These are phyloP conservation scores for Caenorhabditis parvicauda DNA, from an alignment of 2,888 invertebrate genomes.

Conservation along the genomic window DNA sequence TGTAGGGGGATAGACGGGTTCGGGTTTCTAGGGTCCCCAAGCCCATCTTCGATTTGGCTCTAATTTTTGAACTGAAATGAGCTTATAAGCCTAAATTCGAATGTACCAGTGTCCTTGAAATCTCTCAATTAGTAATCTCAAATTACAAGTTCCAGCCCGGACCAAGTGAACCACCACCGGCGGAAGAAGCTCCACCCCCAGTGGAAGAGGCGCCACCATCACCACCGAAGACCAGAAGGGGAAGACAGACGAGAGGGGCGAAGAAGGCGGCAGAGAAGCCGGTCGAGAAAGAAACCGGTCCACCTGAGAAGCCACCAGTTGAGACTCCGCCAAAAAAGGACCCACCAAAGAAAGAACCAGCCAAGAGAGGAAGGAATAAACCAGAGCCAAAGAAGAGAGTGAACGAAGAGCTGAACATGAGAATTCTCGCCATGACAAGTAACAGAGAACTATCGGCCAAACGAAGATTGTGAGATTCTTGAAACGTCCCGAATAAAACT, in stretches of 20 bases:
- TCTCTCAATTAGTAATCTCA: no score
- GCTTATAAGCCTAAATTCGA: no score
- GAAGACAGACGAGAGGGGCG: not conserved
- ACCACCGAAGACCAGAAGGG: slow-evolving; percentile 4
- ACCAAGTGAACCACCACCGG: no score
- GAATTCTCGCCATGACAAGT: no score
- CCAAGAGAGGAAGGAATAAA: not conserved
- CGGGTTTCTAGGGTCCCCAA: no score
- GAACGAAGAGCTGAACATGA: slow-evolving; percentile 1
- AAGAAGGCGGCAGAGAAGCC: not conserved
- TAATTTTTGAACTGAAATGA: no score
- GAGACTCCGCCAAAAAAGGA: slow-evolving; percentile 5
- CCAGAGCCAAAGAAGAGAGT: slow-evolving; percentile 2
- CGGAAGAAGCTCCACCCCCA: no score
- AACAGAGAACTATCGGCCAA: slow-evolving; percentile 11
- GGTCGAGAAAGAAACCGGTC: not conserved
- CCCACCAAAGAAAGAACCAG: slow-evolving; percentile 1
- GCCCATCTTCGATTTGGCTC: no score
- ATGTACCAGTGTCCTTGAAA: no score
- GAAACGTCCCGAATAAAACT: no score
- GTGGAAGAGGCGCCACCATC: slow-evolving; percentile 6
- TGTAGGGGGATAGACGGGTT: no score
- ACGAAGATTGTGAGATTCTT: not conserved
- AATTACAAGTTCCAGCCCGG: no score
- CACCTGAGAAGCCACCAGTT: not conserved